These are phyloP conservation scores for Drosophila micromelanica DNA, from an alignment of 1,140 invertebrate genomes.

Conservation along the genomic window DNA sequence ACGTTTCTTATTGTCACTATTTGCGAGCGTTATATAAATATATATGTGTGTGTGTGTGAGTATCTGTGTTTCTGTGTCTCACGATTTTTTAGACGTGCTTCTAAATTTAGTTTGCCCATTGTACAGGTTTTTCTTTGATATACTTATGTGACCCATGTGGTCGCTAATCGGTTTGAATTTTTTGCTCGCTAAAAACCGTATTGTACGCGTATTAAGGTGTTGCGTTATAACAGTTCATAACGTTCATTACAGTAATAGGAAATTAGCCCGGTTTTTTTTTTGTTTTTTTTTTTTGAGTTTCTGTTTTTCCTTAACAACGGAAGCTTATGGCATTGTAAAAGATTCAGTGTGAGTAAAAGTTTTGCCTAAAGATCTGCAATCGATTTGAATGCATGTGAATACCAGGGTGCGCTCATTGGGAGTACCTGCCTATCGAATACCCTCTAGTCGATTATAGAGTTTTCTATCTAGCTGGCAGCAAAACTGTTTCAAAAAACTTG, in stretches of 20 bases:
- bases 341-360: slow-evolving; percentile 54
- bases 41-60: slow-evolving; percentile 6
- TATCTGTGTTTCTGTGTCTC: slow-evolving; percentile 23
- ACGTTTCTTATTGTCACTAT: slow-evolving; percentile 43
- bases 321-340: slow-evolving; percentile 63
- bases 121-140: slow-evolving; percentile 59
- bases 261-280: slow-evolving; percentile 72
- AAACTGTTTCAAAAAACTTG: too few relatives aligned
- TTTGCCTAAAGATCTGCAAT: slow-evolving; percentile 33
- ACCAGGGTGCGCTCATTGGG: slow-evolving; percentile 16
- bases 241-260: slow-evolving; percentile 71
- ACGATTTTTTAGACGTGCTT: slow-evolving; percentile 72
- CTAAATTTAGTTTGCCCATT: slow-evolving; percentile 56
- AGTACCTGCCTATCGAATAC: not conserved
- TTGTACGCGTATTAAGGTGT: slow-evolving; percentile 40
- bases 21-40: slow-evolving; percentile 36
- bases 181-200: slow-evolving; percentile 18
- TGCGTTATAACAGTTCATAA: slow-evolving; percentile 66
- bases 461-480: too few relatives aligned
- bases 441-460: not conserved
- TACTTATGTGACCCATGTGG: slow-evolving; percentile 53
- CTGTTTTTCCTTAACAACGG: slow-evolving; percentile 36
- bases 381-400: slow-evolving; percentile 54
- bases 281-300: slow-evolving; percentile 48
- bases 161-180: slow-evolving; percentile 66